A percentile compares a stretch with the other conserved stretches of the same genome.
Evolutionary conservation across 2,888 invertebrate species (phyloP).

Genomic region (Agrilus mali): DNA sequence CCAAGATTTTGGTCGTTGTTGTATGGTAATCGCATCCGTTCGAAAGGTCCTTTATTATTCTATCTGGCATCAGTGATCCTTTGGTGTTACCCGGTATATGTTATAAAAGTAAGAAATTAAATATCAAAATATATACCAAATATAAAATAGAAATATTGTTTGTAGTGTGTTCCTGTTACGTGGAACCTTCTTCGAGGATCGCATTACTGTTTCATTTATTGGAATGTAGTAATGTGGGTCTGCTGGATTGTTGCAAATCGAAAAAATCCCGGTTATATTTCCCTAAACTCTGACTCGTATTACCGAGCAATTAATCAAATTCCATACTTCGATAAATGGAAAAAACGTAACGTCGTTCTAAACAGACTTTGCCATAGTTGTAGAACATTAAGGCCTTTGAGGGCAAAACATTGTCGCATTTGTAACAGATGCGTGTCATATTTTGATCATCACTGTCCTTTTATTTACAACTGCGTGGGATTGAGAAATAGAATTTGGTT

Average conservation of each 20-base stretch:
- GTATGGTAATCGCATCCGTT: slow-evolving; percentile 84
- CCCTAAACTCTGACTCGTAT: slow-evolving; percentile 81
- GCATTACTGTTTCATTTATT: slow-evolving; percentile 81
- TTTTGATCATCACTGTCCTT: slow-evolving; percentile 92
- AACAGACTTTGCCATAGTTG: slow-evolving; percentile 85
- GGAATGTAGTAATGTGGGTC: slow-evolving; percentile 88
- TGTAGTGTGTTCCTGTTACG: slow-evolving; percentile 74
- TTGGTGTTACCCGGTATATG: slow-evolving; percentile 92
- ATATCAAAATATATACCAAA: too few relatives aligned
- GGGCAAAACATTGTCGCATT: slow-evolving; percentile 85
- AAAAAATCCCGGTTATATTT: slow-evolving; percentile 80
- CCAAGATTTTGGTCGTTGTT: slow-evolving; percentile 81
- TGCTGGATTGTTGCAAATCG: slow-evolving; percentile 84
- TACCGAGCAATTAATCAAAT: slow-evolving; percentile 84
- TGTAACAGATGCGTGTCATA: slow-evolving; percentile 70
- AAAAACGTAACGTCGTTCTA: slow-evolving; percentile 68
- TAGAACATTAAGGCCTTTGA: slow-evolving; percentile 67
- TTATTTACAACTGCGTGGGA: slow-evolving; percentile 91
- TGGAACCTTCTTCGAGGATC: slow-evolving; percentile 79
- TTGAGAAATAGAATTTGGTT: slow-evolving; percentile 88
- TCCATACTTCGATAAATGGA: slow-evolving; percentile 86
- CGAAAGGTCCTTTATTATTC: slow-evolving; percentile 75
- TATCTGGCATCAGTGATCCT: slow-evolving; percentile 74
- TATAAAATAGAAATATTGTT: too few relatives aligned
- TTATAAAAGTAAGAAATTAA: slow-evolving; percentile 53